A percentile compares a stretch with the other conserved stretches of the same genome.
Evolutionary conservation across 2,113 vertebrate genomes (phyloP).

Genomic region (Acinonyx jubatus): DNA sequence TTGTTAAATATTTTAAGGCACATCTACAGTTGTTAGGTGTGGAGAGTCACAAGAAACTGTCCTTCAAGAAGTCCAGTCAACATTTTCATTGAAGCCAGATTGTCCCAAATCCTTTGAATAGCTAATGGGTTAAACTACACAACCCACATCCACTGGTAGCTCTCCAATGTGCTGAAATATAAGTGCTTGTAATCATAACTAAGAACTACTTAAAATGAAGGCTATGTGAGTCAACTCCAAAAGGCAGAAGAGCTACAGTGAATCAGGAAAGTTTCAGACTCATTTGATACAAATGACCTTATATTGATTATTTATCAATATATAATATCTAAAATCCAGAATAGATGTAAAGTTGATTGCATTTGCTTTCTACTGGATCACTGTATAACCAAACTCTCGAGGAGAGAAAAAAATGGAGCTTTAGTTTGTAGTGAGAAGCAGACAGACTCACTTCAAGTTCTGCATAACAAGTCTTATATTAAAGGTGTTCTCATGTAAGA

Average conservation of each 20-base stretch:
- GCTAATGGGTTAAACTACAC: background rate
- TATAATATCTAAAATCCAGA: background rate
- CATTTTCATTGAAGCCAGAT: background rate
- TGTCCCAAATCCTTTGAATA: background rate
- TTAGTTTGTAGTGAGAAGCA: background rate
- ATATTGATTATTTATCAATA: background rate
- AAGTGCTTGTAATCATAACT: background rate
- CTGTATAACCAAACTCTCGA: background rate
- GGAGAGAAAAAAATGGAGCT: background rate
- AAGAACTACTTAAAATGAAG: background rate
- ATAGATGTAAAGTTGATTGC: background rate
- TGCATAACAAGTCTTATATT: background rate
- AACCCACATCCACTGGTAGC: background rate
- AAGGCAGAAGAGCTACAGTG: background rate
- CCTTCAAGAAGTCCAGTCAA: background rate
- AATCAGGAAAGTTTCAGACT: background rate
- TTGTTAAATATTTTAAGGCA: background rate
- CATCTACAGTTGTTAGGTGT: background rate
- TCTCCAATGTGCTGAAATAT: conserved; percentile 43
- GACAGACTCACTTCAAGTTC: background rate
- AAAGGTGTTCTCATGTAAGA: background rate
- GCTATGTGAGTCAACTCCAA: background rate
- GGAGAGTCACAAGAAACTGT: background rate
- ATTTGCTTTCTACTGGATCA: background rate
- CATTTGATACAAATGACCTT: background rate